These are phyloP conservation scores for Anthrax anthrax DNA, from an alignment of 2,888 invertebrate genomes.

Conservation along the genomic window DNA sequence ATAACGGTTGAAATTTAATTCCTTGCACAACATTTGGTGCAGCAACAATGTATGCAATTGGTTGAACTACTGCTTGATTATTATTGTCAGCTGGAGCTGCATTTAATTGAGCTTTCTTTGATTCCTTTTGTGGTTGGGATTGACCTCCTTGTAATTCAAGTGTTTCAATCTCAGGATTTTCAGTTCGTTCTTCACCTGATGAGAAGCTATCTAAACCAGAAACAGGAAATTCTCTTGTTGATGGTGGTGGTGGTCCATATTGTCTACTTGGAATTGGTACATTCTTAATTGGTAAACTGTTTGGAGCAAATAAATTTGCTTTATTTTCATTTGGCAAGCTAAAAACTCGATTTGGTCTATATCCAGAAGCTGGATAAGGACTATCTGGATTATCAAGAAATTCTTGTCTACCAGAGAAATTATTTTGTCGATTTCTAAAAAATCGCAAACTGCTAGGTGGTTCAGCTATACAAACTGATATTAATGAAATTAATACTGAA, in stretches of 20 bases:
- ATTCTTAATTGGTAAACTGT: background rate
- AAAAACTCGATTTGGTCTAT: conserved; percentile 1
- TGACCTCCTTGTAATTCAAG: conserved; percentile 1
- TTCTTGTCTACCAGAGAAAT: conserved; percentile 2
- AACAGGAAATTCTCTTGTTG: background rate
- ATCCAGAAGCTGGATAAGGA: conserved; percentile 4
- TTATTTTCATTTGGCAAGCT: conserved; percentile 1
- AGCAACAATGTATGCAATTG: background rate
- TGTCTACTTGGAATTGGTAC: background rate
- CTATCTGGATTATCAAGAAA: background rate
- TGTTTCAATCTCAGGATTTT: conserved; percentile 2
- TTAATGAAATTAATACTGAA: too few relatives aligned
- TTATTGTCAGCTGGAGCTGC: background rate
- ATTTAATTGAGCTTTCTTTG: background rate
- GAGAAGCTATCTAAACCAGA: background rate
- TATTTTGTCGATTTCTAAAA: background rate
- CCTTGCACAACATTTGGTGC: background rate
- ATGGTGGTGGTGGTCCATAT: background rate
- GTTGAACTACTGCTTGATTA: background rate
- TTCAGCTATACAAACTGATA: too few relatives aligned
- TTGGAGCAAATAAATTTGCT: background rate
- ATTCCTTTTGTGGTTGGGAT: background rate
- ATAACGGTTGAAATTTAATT: background rate
- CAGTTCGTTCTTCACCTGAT: background rate
- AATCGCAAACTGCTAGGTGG: too few relatives aligned